Percentiles rank a stretch among this genome's conserved stretches.
Evolutionary conservation across 2,797 vertebrate genomes (phyloP).

Genomic region (Clarias pachynema): DNA sequence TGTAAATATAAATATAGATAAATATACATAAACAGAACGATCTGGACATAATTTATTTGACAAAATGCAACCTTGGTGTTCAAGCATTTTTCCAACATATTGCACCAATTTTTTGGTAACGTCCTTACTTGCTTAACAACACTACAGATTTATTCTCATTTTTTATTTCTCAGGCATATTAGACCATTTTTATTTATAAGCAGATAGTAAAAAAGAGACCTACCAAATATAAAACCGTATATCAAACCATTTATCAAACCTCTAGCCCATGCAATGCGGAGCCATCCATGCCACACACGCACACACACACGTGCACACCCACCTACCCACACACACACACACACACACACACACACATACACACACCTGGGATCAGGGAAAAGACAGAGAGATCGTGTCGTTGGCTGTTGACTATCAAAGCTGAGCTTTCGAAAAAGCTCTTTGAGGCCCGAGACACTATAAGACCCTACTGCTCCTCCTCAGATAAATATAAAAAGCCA

Average conservation of each 20-base stretch:
- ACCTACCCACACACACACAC: conserved; percentile 34
- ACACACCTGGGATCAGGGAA: conserved; percentile 59
- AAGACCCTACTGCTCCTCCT: conserved; percentile 85
- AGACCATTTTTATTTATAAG: background rate
- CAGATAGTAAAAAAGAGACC: background rate
- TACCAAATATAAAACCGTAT: background rate
- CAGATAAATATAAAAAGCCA: conserved; percentile 86
- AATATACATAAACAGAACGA: background rate
- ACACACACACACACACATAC: conserved; percentile 38
- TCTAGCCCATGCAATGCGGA: conserved; percentile 35
- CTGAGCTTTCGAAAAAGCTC: conserved; percentile 80
- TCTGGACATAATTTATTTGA: background rate
- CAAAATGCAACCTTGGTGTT: background rate
- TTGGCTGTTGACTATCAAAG: conserved; percentile 68
- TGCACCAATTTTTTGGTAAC: background rate
- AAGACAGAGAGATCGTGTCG: conserved; percentile 64
- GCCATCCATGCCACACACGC: conserved; percentile 44
- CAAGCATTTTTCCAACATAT: background rate
- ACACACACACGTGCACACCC: too few species aligned
- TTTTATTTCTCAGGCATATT: background rate
- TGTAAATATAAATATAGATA: too few species aligned
- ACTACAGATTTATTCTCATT: background rate
- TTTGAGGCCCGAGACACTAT: conserved; percentile 85
- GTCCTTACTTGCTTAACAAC: background rate
- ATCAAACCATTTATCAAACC: conserved; percentile 39